Evolutionary conservation across 2,888 invertebrate species (phyloP), one percentile per base, ranked within the genome.

Genomic region (Patella pellucida): DNA sequence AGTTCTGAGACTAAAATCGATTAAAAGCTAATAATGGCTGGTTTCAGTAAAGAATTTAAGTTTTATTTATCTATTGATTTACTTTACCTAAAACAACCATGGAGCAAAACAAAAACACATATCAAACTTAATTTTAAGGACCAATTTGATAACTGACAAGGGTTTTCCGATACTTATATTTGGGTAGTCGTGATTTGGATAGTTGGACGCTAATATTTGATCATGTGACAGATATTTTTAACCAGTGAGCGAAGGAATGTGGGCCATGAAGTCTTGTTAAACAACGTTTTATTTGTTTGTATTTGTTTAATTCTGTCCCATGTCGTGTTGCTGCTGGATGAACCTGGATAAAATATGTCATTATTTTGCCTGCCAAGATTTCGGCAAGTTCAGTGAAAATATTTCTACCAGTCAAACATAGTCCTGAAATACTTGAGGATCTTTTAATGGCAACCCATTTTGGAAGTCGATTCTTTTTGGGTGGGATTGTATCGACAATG

Each of bases 181-280:
- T 62, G 62, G 19, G 62, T 62, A 23, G 62, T 62, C 12, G 62
- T 62, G 62, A 62, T 62, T 62, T 62, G 62, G 62, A 62, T 62
- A 62, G 62, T 62, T 62, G 19, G 23, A 62, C 3, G 62, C 19
- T 62, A 62, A 62, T 62, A 62, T 62, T 62, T 62, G 62, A 62
- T 62, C 62, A 62, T 62, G 62, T 62, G 19, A 19, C 11, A 62
- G 62, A 23, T 19, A 62, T 62, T 62, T 23, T 62, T 11, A 23
- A 62, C 23, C 23, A 11, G 14, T 41, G 62, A 23, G 23, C 62
- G 19, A 62, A 62, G 23, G 62, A 62, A 62, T 62, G 62, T 62
- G 19, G 62, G 62, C 19, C 62, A 23, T 62, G 62, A 62, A 62
- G 62, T 23, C 23, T 19, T 23, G 19, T 19, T 62, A 19, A 62